Evolutionary conservation across 2,888 invertebrate species (phyloP), one percentile per base, ranked within the genome.

Genomic region (Lomographa bimaculata): DNA sequence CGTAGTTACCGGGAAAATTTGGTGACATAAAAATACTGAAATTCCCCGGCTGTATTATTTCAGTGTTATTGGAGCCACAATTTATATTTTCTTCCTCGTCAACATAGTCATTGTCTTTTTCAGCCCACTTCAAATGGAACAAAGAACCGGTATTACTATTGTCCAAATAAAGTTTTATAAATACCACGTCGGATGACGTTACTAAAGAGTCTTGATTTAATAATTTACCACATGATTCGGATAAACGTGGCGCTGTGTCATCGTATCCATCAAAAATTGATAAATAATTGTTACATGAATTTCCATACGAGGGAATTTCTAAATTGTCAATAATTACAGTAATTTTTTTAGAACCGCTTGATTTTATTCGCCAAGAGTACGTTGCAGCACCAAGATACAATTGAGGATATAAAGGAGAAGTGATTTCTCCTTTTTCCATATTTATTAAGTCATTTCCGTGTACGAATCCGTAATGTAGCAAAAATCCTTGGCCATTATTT

Each of bases 381-480:
- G 76, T 69, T 0, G 89, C 90, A 11, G 60, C 41, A 2, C 81
- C 74, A 7, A 64, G 57, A 59, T 86, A 91, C 5, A 71, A 64
- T 3, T 71, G 45, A 0, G 97, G 96, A 79, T 94, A 97, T 11
- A 93, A 77, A 0, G 97, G 97, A 0, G 96, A 97, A 7, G 93
- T 90, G 17, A 98, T 91, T 51, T 86, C 83, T 0, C 98, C 98
- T 2, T 54, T 71, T 0, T 85, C 75, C 14, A 44, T 36, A 5
- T 94, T 95, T 7, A 70, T 87, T 1, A 97, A 70, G 19, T 94
- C 93, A 59, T 93, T 94, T 14, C 94, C 93, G 62, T 91, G 92
- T 20, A 92, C 91, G 62, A 94, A 90, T 33, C 86, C 90, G 68
- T 94, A 98, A 54, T 93, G 91, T 0, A 94, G 93, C 27, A 93